Base-by-base conservation (phyloP, 2,888 invertebrate genomes). In the Lepidochrysops patricia region DNA sequence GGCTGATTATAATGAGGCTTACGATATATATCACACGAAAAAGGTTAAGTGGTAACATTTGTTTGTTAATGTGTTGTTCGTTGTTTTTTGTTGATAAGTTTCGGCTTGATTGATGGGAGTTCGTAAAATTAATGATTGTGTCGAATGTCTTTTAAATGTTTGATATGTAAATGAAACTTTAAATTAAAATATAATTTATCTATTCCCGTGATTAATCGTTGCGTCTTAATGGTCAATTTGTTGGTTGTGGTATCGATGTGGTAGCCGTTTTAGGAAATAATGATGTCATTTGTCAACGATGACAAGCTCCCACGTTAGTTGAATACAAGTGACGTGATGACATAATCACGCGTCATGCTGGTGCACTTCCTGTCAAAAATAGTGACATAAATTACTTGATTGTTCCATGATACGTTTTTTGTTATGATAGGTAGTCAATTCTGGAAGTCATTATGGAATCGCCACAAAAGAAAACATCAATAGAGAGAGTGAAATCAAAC, bases 21-120 rank as follows among this genome's bases (percentile, higher is more conserved):
- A 82, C 84, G 86, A 85, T 87, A 79, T 79, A 81, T 84, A 85
- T 85, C 85, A 73, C 69, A 74, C 73, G 75, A 82, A 83, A 85
- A 84, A 87, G 85, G 87, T 87, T 86, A 86, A 87, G 86, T 87
- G 88, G 87, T 84, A 87, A 87, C 87, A 87, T 87, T 87, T 87
- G 88, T 88, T 87, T 84, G 86, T 86, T 84, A 86, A 87, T 85
- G 84, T 79, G 76, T 78, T 78, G 76, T 79, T 83, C 76, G 77
- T 79, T 80, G 84, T 76, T 77, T 84, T 71, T 74, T 63, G 72
- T 78, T 83, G 84, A 84, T 82, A 82, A 82, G 82, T 79, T 82
- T 79, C 72, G 77, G 74, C 78, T 76, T 80, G 82, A 83, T 82
- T 72, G 78, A 79, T 79, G 71, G 72, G 64, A 34, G 59, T 61